Conservation (phyloP, 2,113 vertebrate species). For the Heptranchias perlo region DNA sequence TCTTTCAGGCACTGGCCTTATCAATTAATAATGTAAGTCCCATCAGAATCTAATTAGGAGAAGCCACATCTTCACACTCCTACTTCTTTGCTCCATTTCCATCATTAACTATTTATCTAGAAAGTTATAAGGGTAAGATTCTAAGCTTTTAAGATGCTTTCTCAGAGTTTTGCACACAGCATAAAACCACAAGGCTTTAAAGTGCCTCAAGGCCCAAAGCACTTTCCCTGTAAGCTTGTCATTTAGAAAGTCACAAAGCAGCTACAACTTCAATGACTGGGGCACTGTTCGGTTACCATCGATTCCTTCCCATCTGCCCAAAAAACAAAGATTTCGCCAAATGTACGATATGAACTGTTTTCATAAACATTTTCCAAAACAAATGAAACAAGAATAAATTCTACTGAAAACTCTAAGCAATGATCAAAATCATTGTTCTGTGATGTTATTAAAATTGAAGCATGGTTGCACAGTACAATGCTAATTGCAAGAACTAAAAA, state of each 20-base stretch:
- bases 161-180: constrained; percentile 51
- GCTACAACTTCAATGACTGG: constrained; percentile 58
- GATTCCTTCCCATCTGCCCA: too few species aligned
- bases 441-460: too few species aligned
- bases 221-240: constrained; percentile 67
- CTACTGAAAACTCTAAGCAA: neutral
- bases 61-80: constrained; percentile 87
- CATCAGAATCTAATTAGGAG: constrained; percentile 94
- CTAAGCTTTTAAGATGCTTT: constrained; percentile 67
- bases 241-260: constrained; percentile 65
- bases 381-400: constrained; percentile 17
- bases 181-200: constrained; percentile 55
- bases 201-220: constrained; percentile 68
- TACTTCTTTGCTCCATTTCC: constrained; percentile 73
- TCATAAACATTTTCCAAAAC: neutral
- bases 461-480: neutral
- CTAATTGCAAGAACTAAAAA: constrained; percentile 47
- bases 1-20: constrained; percentile 85
- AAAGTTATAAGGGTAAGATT: constrained; percentile 78
- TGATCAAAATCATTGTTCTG: neutral
- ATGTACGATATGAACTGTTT: neutral
- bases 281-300: constrained; percentile 51
- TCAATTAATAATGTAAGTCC: constrained; percentile 98
- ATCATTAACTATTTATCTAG: constrained; percentile 97
- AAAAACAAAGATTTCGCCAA: neutral